Evolutionary conservation across 2,113 vertebrate species (phyloP).

Genomic region (Xiphias gladius): DNA sequence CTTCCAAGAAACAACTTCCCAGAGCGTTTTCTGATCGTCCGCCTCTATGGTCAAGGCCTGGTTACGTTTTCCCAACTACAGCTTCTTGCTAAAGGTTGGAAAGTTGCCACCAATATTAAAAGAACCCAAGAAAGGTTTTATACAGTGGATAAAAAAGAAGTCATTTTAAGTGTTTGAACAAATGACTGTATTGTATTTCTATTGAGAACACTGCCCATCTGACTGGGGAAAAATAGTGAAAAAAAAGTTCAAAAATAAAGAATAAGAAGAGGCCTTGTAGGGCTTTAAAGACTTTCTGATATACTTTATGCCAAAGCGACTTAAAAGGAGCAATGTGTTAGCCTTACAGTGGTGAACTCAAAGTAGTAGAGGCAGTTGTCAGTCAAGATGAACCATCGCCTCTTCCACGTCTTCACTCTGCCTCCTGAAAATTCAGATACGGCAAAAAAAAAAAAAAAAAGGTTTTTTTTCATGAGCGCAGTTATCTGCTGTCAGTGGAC

Average conservation of each 20-base stretch:
- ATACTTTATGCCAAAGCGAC: too few species aligned
- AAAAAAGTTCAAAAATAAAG: not conserved
- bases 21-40: too few species aligned
- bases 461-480: too few species aligned
- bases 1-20: too few species aligned
- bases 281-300: not conserved
- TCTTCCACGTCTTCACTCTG: conserved; percentile 87
- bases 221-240: not conserved
- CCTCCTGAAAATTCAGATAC: conserved; percentile 75
- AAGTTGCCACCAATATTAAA: too few species aligned
- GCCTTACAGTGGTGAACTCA: conserved; percentile 82
- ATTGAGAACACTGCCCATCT: too few species aligned
- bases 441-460: not conserved
- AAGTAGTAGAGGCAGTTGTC: conserved; percentile 88
- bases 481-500: not conserved
- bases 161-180: not conserved
- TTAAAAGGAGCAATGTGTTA: not conserved
- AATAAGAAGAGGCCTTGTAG: not conserved
- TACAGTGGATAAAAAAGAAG: too few species aligned
- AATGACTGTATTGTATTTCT: not conserved
- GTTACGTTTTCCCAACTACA: too few species aligned
- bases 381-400: conserved; percentile 87
- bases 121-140: too few species aligned
- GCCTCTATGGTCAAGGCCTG: too few species aligned
- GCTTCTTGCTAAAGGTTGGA: too few species aligned